Conservation (phyloP, 2,113 vertebrate genomes). For the Rhombomys opimus region DNA sequence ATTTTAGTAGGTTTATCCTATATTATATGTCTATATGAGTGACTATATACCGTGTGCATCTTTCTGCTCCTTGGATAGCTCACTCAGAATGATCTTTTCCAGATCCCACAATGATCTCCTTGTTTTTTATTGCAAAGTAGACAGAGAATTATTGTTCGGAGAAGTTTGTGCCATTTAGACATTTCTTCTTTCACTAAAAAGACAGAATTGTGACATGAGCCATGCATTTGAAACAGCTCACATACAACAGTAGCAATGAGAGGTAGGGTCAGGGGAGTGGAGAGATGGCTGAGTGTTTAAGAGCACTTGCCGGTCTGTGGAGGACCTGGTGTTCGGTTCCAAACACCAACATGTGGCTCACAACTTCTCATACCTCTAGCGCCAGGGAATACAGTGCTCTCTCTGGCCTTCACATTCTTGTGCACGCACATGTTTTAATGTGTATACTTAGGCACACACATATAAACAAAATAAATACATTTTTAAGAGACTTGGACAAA, state of each 20-base stretch:
- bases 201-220: neutral
- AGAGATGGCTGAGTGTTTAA: neutral
- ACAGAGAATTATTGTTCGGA: conserved; percentile 72
- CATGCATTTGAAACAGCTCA: conserved; percentile 35
- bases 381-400: neutral
- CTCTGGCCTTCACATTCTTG: neutral
- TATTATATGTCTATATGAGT: no score
- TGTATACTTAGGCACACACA: neutral
- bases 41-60: no score
- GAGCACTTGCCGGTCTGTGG: neutral
- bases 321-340: neutral
- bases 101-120: no score
- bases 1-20: no score
- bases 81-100: no score
- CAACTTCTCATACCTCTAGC: neutral
- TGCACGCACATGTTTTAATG: neutral
- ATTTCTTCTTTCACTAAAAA: conserved; percentile 66
- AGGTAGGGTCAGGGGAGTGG: neutral
- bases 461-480: neutral
- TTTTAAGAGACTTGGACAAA: neutral
- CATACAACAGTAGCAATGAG: neutral
- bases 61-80: no score
- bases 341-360: neutral
- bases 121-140: no score
- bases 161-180: conserved; percentile 65